These are phyloP conservation scores for Neodiprion fabricii DNA, from an alignment of 1,140 invertebrate genomes.

Conservation along the genomic window DNA sequence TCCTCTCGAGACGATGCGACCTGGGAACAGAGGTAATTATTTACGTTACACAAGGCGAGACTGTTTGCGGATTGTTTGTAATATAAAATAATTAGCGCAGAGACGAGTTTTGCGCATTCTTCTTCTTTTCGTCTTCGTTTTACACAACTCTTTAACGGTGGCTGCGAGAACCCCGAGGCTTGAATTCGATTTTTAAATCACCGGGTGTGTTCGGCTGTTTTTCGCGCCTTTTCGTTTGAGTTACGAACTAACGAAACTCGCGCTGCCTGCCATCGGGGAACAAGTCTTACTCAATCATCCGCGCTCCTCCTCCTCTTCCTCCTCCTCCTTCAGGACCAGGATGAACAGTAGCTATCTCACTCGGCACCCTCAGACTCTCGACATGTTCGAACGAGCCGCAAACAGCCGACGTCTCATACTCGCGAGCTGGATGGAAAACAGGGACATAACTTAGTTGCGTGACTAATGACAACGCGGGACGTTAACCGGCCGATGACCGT, in stretches of 20 bases:
- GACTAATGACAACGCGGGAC: background rate
- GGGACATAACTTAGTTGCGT: background rate
- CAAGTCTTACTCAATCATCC: background rate
- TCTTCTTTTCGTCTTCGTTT: background rate
- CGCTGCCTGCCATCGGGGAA: background rate
- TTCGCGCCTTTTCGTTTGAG: background rate
- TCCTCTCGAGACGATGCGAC: background rate
- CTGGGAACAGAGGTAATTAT: conserved; percentile 26
- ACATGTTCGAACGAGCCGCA: background rate
- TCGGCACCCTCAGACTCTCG: background rate
- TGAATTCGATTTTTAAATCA: background rate
- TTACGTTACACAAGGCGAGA: conserved; percentile 29
- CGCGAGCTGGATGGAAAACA: background rate
- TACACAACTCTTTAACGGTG: background rate
- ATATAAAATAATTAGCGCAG: conserved; percentile 32
- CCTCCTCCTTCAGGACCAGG: background rate
- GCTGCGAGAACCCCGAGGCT: background rate
- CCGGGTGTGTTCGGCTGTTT: background rate
- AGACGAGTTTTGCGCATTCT: background rate
- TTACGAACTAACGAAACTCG: background rate
- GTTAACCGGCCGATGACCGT: background rate
- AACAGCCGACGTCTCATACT: too few relatives aligned
- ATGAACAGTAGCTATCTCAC: background rate
- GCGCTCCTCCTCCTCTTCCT: background rate
- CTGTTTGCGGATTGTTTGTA: conserved; percentile 31